These are phyloP conservation scores for Felis catus DNA, from an alignment of 2,113 vertebrate species.

Conservation along the genomic window DNA sequence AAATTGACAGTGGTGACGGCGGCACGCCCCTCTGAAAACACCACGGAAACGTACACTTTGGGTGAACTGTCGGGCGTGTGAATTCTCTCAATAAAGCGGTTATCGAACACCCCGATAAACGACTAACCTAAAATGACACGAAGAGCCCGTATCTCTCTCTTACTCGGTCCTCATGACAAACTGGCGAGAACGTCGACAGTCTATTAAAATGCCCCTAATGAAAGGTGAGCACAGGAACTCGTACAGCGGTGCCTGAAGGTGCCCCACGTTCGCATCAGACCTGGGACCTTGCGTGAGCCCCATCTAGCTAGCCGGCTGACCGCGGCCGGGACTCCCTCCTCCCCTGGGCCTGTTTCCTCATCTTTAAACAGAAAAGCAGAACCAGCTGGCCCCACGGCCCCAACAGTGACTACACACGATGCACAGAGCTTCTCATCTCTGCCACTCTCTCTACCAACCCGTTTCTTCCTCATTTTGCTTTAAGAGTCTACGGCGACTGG, in stretches of 20 bases:
- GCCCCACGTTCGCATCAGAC: neutral
- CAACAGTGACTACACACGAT: rapidly evolving
- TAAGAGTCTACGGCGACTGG: rapidly evolving
- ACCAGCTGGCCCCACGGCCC: neutral
- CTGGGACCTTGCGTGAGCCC: neutral
- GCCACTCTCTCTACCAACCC: neutral
- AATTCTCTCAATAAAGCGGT: neutral
- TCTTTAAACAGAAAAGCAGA: neutral
- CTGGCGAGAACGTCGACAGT: neutral
- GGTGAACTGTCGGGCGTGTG: neutral
- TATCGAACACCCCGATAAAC: neutral
- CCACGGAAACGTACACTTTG: neutral
- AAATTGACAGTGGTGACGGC: neutral
- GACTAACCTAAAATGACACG: neutral
- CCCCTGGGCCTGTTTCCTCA: neutral
- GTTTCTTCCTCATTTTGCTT: neutral
- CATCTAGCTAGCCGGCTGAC: neutral
- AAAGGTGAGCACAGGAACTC: neutral
- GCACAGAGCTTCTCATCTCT: neutral
- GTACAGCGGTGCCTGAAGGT: neutral
- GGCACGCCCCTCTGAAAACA: neutral
- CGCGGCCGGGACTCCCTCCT: neutral
- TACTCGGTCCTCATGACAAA: neutral
- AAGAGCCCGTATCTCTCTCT: neutral
- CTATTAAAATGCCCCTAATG: neutral